Base-by-base conservation (phyloP, 2,797 vertebrate genomes). In the Ctenopoma kingsleyae region DNA sequence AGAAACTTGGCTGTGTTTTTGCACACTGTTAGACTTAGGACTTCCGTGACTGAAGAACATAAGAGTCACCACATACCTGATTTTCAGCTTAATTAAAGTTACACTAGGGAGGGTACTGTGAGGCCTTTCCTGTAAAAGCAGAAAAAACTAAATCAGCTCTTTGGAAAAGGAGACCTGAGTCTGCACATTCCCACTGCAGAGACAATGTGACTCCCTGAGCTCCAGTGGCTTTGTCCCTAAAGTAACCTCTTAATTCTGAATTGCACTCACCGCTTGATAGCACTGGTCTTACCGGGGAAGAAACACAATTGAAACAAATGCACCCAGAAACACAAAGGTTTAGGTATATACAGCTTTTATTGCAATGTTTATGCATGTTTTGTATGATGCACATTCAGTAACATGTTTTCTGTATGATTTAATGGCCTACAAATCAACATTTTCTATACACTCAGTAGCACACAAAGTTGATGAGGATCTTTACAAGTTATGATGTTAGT, bases 101-200 rank as follows among this genome's bases (percentile, higher is more conserved):
- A 17, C 15, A 43, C 20, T 5, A n/a, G 65, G 87, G 84, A 83
- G 81, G 70, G 35, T 47, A 9, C 23, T 49, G 56, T 55, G 48
- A 13, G 40, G 71, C 8, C 30, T 56, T 22, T 23, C 53, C 30
- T 73, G 68, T 46, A 43, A 79, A 79, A 80, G 40, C 54, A 80
- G 8, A 70, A 6, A 65, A 12, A 49, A 35, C 49, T 2, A 2
- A 23, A 52, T 87, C 70, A 81, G 67, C 68, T 53, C 56, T 74
- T 82, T 30, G 36, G 47, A 55, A 32, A 64, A 8, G 41, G 17
- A 54, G 9, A 3, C 20, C 73, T 74, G 78, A 74, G 51, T 82
- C 44, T 64, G 81, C 87, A 90, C 82, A 87, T 90, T 91, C 83
- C 68, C 35, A 0, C 0, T 47, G 3, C 46, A 52, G 30, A 70